Conservation (phyloP, 2,113 vertebrate genomes). For the Mormyrus lacerda region DNA sequence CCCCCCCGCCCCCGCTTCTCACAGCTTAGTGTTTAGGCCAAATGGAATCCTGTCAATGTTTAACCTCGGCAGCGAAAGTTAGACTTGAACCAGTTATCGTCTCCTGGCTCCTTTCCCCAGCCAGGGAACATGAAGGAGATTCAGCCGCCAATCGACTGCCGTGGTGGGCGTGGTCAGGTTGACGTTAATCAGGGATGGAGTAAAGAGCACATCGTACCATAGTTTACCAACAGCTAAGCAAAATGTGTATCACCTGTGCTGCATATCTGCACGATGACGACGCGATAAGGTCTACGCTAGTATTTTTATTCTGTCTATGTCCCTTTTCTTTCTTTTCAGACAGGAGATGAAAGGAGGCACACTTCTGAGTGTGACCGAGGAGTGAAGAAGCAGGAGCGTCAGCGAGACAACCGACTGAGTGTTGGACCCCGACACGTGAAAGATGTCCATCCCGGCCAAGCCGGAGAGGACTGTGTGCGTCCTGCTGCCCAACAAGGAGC, state of each 20-base stretch:
- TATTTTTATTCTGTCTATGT: background rate
- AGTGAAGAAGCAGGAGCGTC: background rate
- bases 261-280: background rate
- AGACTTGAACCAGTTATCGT: background rate
- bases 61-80: background rate
- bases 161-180: background rate
- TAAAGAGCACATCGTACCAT: background rate
- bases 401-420: no score
- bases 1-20: background rate
- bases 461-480: constrained; percentile 69
- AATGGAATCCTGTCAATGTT: background rate
- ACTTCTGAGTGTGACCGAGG: background rate
- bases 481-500: constrained; percentile 72
- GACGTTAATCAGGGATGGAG: background rate
- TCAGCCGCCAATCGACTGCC: background rate
- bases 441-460: constrained; percentile 54
- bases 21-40: background rate
- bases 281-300: background rate
- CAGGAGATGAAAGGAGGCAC: background rate
- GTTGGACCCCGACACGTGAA: constrained; percentile 12
- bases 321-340: background rate
- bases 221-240: background rate
- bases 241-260: background rate
- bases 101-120: no score
- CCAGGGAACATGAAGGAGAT: background rate